These are phyloP conservation scores for Ceuthmochares aereus DNA, from an alignment of 2,113 vertebrate species.

Conservation along the genomic window DNA sequence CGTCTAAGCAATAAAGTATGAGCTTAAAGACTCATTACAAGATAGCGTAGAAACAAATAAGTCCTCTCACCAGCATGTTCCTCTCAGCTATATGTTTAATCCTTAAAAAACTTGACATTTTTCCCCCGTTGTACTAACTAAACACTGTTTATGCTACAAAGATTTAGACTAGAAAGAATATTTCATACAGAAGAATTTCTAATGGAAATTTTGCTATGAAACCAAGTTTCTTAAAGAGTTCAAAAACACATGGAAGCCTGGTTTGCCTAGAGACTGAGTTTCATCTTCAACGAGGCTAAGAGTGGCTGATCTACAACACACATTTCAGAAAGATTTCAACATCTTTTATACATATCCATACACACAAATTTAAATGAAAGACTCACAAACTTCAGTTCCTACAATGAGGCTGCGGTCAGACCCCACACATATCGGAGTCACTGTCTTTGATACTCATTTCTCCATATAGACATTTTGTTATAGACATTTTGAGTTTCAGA, in stretches of 20 bases:
- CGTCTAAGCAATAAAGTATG: neutral
- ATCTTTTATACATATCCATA: neutral
- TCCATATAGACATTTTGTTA: too few species aligned
- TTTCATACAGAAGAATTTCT: neutral
- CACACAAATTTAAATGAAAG: neutral
- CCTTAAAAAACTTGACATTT: neutral
- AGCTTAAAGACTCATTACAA: neutral
- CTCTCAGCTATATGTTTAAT: neutral
- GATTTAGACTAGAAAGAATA: neutral
- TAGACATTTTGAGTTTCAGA: neutral
- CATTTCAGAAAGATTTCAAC: neutral
- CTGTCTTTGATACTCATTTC: neutral
- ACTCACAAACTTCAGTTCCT: neutral
- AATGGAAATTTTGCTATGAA: neutral
- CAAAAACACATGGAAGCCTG: neutral
- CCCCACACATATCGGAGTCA: neutral
- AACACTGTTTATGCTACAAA: neutral
- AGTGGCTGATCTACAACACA: neutral
- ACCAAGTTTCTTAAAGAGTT: neutral
- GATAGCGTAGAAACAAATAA: neutral
- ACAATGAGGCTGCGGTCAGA: neutral
- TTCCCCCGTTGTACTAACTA: neutral
- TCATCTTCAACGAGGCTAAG: neutral
- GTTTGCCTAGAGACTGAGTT: neutral
- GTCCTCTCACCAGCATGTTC: neutral